Evolutionary conservation across 2,113 vertebrate species (phyloP).

Genomic region (Cyphomyrus discorhynchus): DNA sequence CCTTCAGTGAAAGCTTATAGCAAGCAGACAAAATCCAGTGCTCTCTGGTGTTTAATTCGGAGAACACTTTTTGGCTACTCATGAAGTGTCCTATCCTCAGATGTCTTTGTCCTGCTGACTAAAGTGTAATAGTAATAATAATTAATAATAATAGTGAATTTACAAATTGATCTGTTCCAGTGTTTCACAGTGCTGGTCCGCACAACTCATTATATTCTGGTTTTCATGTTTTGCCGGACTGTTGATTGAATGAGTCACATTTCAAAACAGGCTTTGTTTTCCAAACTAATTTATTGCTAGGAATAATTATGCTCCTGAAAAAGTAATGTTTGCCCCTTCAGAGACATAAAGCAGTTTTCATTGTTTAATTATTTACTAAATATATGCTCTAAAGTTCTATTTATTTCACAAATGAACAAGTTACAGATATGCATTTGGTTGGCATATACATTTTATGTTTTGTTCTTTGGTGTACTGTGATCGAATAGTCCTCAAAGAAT

Average conservation of each 20-base stretch:
- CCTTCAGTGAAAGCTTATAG: background rate
- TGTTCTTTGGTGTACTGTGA: background rate
- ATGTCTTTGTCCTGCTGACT: conserved; percentile 3
- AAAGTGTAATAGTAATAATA: conserved; percentile 2
- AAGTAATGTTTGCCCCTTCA: background rate
- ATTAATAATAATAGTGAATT: conserved; percentile 10
- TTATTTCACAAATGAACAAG: background rate
- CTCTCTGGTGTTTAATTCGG: background rate
- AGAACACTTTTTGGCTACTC: conserved; percentile 13
- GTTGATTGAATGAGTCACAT: background rate
- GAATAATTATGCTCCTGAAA: background rate
- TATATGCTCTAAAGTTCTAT: background rate
- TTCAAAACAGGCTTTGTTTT: background rate
- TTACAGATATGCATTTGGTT: background rate
- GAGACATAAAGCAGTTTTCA: background rate
- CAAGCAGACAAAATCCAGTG: background rate
- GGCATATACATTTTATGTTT: background rate
- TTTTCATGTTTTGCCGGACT: background rate
- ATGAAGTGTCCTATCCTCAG: conserved; percentile 10
- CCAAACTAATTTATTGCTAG: background rate
- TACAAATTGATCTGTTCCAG: conserved; percentile 22
- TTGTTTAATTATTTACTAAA: background rate
- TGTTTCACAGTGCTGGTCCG: background rate
- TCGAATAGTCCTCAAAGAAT: background rate
- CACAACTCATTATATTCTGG: background rate